Conservation (phyloP, 1,140 invertebrate genomes). For the Sinella curviseta region DNA sequence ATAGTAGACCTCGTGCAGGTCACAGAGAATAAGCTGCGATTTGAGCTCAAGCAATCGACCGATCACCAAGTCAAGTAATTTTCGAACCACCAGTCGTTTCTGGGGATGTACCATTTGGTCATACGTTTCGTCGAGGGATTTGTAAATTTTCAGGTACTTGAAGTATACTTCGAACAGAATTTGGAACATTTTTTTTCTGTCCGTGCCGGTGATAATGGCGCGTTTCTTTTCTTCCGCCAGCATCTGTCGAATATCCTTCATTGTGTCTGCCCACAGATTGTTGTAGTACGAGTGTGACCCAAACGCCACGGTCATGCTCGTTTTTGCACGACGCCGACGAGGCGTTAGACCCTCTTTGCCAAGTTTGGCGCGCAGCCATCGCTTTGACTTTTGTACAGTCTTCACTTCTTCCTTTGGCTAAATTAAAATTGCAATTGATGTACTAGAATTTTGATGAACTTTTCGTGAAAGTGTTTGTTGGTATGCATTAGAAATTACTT, state of each 20-base stretch:
- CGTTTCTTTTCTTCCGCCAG: slow-evolving; percentile 8
- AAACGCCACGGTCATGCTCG: background rate
- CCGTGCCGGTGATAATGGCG: background rate
- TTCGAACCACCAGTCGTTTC: slow-evolving; percentile 76
- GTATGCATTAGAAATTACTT: background rate
- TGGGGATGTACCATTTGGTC: slow-evolving; percentile 92
- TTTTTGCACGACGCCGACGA: background rate
- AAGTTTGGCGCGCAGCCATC: background rate
- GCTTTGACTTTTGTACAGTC: background rate
- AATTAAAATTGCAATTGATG: background rate
- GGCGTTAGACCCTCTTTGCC: background rate
- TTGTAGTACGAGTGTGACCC: slow-evolving; percentile 12
- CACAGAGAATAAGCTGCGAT: slow-evolving; percentile 28
- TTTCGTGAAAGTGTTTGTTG: too few relatives aligned
- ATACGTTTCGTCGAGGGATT: slow-evolving; percentile 76
- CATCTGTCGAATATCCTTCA: background rate
- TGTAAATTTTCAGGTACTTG: slow-evolving; percentile 75
- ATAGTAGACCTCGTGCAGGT: slow-evolving; percentile 36
- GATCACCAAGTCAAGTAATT: slow-evolving; percentile 75
- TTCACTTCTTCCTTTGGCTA: background rate
- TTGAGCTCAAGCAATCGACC: slow-evolving; percentile 66
- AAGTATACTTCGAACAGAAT: slow-evolving; percentile 68
- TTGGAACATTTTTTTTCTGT: slow-evolving; percentile 24
- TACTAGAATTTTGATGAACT: background rate
- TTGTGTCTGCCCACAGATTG: slow-evolving; percentile 21